Percentiles rank a stretch among this genome's conserved stretches.
phyloP scores from a whole-genome alignment of 2,888 invertebrate species.

The Saturnia pavonia region DNA sequence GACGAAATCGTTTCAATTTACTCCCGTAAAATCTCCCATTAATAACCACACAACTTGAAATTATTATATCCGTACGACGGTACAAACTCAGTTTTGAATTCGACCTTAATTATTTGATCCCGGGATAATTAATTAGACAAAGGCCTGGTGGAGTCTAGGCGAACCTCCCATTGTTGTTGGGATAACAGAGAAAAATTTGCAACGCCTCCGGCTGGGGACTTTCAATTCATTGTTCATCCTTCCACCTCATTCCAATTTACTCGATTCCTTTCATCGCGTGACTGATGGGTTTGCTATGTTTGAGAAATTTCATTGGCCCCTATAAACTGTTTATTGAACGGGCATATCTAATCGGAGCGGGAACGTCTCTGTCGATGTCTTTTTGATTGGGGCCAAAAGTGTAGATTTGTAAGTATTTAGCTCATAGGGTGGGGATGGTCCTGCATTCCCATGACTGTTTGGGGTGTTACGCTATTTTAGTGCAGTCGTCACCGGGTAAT shows the following conservation, averaged over 20 bases:
- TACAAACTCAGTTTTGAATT: slow-evolving; percentile 62
- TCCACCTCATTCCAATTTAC: slow-evolving; percentile 61
- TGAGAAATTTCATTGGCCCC: slow-evolving; percentile 60
- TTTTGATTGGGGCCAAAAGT: slow-evolving; percentile 69
- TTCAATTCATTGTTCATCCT: slow-evolving; percentile 58
- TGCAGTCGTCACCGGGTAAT: slow-evolving; percentile 72
- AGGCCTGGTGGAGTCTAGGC: slow-evolving; percentile 64
- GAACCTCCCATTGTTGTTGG: slow-evolving; percentile 67
- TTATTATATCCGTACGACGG: neutral
- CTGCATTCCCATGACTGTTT: slow-evolving; percentile 71
- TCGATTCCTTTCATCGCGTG: slow-evolving; percentile 63
- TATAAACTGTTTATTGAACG: slow-evolving; percentile 75
- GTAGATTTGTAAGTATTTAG: slow-evolving; percentile 76
- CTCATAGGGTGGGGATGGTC: slow-evolving; percentile 52
- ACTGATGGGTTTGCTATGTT: slow-evolving; percentile 65
- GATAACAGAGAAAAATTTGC: slow-evolving; percentile 72
- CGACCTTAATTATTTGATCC: slow-evolving; percentile 72
- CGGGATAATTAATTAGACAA: slow-evolving; percentile 77
- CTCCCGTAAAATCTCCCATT: neutral
- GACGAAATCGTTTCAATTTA: neutral
- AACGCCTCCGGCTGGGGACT: slow-evolving; percentile 61
- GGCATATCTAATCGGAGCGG: slow-evolving; percentile 67
- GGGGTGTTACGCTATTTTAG: slow-evolving; percentile 81
- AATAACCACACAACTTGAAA: neutral
- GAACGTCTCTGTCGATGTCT: slow-evolving; percentile 66